A percentile compares a stretch with the other conserved stretches of the same genome.
These are phyloP conservation scores for Cotesia congregata DNA, from an alignment of 2,888 invertebrate genomes.

Conservation along the genomic window DNA sequence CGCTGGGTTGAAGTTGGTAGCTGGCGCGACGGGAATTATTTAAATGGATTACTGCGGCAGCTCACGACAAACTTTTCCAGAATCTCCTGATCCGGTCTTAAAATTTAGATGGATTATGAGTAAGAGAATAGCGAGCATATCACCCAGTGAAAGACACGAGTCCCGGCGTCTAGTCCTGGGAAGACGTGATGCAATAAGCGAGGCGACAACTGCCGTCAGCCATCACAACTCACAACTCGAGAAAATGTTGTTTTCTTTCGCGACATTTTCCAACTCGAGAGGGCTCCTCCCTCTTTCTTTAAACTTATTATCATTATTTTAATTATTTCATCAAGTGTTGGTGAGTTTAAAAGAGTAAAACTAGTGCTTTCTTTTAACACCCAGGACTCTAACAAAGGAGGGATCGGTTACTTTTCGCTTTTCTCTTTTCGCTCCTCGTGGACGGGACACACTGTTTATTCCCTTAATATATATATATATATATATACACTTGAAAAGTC, in stretches of 20 bases:
- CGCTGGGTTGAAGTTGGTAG: conserved; percentile 4
- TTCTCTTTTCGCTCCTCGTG: not conserved
- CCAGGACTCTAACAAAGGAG: conserved; percentile 67
- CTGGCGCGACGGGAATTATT: conserved; percentile 63
- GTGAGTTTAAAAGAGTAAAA: conserved; percentile 16
- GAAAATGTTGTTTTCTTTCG: conserved; percentile 28
- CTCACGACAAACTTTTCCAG: conserved; percentile 59
- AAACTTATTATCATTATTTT: conserved; percentile 19
- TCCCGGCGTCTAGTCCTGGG: conserved; percentile 11
- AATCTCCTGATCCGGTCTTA: conserved; percentile 65
- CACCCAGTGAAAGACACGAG: not conserved
- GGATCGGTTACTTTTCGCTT: conserved; percentile 56
- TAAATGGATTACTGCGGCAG: conserved; percentile 66
- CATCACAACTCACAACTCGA: conserved; percentile 64
- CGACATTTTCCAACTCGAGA: conserved; percentile 10
- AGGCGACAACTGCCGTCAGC: conserved; percentile 39
- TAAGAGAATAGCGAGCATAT: conserved; percentile 44
- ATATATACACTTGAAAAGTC: not conserved
- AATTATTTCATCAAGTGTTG: conserved; percentile 1
- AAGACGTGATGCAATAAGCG: conserved; percentile 35
- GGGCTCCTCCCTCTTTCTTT: not conserved
- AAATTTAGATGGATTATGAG: conserved; percentile 69
- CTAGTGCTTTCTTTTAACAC: conserved; percentile 47
- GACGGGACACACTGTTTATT: conserved; percentile 65
- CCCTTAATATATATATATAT: conserved; percentile 63